These are phyloP conservation scores for Drosophila yakuba DNA, from an alignment of 1,140 invertebrate genomes.

Conservation along the genomic window DNA sequence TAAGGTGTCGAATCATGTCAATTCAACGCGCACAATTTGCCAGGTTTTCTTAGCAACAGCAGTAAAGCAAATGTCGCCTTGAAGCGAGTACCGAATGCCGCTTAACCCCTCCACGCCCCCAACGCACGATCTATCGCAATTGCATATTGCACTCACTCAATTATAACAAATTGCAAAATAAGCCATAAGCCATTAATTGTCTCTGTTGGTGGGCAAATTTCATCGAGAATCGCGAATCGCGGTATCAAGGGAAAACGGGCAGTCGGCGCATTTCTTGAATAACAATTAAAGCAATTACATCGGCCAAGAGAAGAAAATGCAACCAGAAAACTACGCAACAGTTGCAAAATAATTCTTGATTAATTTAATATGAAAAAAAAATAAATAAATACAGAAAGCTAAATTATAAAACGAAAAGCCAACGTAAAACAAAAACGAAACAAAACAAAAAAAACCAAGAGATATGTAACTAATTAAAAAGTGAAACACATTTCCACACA, in stretches of 20 bases:
- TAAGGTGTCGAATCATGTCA: background rate
- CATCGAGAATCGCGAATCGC: slow-evolving; percentile 32
- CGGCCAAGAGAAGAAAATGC: slow-evolving; percentile 27
- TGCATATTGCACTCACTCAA: slow-evolving; percentile 57
- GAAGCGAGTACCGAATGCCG: slow-evolving; percentile 10
- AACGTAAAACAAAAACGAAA: background rate
- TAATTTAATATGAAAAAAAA: slow-evolving; percentile 40
- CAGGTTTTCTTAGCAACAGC: background rate
- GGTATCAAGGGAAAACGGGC: slow-evolving; percentile 1
- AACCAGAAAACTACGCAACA: slow-evolving; percentile 42
- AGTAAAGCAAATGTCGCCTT: slow-evolving; percentile 8
- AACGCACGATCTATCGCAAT: slow-evolving; percentile 20
- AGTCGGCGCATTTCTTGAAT: slow-evolving; percentile 68
- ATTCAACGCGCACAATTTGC: background rate
- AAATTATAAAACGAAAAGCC: background rate
- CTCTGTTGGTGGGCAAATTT: slow-evolving; percentile 58
- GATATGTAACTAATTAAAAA: slow-evolving; percentile 28
- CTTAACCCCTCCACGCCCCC: slow-evolving; percentile 14
- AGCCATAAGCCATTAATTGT: slow-evolving; percentile 68
- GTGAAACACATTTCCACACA: slow-evolving; percentile 32
- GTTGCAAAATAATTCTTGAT: slow-evolving; percentile 55
- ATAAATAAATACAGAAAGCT: background rate
- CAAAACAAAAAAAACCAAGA: background rate
- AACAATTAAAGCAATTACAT: slow-evolving; percentile 63
- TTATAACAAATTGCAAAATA: slow-evolving; percentile 65